Percentiles rank a stretch among this genome's conserved stretches.
phyloP scores from a whole-genome alignment of 2,888 invertebrate genomes.

The Volucella inflata region DNA sequence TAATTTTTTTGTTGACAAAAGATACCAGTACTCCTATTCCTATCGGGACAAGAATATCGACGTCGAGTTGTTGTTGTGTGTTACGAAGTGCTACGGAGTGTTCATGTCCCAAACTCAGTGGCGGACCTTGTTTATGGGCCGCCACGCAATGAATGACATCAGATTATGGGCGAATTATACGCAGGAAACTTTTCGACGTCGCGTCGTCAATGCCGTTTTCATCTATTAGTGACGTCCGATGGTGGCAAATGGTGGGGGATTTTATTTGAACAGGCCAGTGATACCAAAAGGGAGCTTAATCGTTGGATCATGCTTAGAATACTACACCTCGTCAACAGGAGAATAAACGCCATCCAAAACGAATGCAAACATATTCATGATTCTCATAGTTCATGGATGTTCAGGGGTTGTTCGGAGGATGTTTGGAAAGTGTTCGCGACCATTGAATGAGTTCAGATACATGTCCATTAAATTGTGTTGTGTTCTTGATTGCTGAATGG shows the following conservation, averaged over 20 bases:
- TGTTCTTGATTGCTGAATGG: constrained; percentile 13
- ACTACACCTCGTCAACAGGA: neutral
- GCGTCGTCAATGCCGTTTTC: no score
- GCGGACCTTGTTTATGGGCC: neutral
- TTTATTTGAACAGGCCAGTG: neutral
- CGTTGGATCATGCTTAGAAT: neutral
- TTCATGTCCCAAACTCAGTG: no score
- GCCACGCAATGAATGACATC: constrained; percentile 26
- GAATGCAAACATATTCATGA: constrained; percentile 5
- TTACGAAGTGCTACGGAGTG: no score
- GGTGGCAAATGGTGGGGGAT: neutral
- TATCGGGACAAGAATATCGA: no score
- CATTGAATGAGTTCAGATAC: no score
- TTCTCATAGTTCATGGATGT: neutral
- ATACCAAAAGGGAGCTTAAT: neutral
- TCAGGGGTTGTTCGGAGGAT: no score
- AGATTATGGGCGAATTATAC: constrained; percentile 21
- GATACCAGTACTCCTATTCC: neutral
- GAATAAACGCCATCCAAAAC: no score
- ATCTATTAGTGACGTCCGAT: constrained; percentile 8
- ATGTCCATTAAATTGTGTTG: no score
- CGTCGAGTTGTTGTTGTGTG: no score
- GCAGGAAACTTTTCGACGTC: no score
- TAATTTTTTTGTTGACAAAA: constrained; percentile 35
- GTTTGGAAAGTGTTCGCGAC: no score